A percentile compares a stretch with the other conserved stretches of the same genome.
phyloP scores from a whole-genome alignment of 2,888 invertebrate species.

The Heliconius sara region DNA sequence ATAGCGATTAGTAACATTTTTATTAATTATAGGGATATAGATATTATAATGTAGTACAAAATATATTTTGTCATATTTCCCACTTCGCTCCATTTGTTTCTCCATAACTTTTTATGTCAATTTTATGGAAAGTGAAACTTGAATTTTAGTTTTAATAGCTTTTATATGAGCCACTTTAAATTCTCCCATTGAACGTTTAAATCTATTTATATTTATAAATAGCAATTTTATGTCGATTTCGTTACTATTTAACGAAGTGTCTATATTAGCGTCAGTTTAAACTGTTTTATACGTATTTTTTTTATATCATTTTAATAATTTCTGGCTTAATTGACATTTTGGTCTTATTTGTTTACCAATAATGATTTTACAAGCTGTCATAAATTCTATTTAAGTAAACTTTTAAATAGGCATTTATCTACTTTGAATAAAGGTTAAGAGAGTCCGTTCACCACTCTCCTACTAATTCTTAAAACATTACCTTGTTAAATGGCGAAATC shows the following conservation, averaged over 20 bases:
- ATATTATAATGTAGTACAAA: no score
- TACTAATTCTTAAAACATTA: no score
- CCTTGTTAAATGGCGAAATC: background rate
- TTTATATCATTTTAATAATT: conserved; percentile 3
- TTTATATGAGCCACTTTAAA: conserved; percentile 33
- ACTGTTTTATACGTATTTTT: background rate
- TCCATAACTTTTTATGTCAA: conserved; percentile 17
- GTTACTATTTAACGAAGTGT: conserved; percentile 24
- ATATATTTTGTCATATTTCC: conserved; percentile 9
- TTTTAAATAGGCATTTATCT: no score
- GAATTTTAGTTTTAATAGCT: conserved; percentile 32
- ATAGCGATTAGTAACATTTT: no score
- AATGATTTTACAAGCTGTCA: background rate
- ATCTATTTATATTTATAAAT: conserved; percentile 25
- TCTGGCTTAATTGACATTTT: background rate
- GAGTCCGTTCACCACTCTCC: background rate
- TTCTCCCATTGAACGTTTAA: conserved; percentile 18
- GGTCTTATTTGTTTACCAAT: background rate
- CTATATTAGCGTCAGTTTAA: conserved; percentile 19
- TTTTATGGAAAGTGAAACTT: conserved; percentile 28
- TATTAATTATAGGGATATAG: no score
- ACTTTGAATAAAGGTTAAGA: background rate
- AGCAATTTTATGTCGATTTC: conserved; percentile 12
- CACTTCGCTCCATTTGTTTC: background rate
- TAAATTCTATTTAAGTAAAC: no score